Conservation (phyloP, 2,888 invertebrate genomes). For the Lasioglossum morio region DNA sequence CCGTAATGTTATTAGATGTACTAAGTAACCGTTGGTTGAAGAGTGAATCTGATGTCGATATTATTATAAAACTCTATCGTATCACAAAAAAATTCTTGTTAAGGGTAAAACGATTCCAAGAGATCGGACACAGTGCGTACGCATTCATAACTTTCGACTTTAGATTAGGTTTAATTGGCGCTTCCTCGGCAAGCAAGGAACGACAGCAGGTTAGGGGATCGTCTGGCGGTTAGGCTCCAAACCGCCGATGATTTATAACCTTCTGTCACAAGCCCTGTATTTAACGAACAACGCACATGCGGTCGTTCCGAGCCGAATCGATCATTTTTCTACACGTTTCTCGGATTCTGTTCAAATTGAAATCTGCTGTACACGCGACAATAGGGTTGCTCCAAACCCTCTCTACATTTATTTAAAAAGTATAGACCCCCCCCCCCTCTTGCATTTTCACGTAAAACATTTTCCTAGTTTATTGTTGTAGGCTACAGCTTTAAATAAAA, state of each 20-base stretch:
- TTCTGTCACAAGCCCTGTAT: background rate
- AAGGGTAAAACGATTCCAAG: background rate
- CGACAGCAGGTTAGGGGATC: background rate
- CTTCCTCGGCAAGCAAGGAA: background rate
- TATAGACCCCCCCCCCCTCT: no score
- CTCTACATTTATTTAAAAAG: no score
- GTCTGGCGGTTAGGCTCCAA: background rate
- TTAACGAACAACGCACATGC: conserved; percentile 2
- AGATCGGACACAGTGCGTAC: background rate
- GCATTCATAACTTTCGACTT: background rate
- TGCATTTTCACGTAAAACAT: no score
- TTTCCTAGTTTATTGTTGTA: background rate
- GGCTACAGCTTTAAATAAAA: background rate
- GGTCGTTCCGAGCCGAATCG: background rate
- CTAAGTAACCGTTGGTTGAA: no score
- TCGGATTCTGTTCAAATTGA: conserved; percentile 6
- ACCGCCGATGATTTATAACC: conserved; percentile 4
- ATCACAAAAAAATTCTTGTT: background rate
- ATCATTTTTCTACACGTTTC: conserved; percentile 7
- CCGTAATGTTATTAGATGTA: no score
- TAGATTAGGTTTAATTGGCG: background rate
- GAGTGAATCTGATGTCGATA: background rate
- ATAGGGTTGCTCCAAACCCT: background rate
- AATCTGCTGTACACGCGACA: background rate
- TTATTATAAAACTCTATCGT: background rate